Evolutionary conservation across 2,113 vertebrate species (phyloP), one percentile per base, ranked within the genome.

Genomic region (Protobothrops flavoviridis): DNA sequence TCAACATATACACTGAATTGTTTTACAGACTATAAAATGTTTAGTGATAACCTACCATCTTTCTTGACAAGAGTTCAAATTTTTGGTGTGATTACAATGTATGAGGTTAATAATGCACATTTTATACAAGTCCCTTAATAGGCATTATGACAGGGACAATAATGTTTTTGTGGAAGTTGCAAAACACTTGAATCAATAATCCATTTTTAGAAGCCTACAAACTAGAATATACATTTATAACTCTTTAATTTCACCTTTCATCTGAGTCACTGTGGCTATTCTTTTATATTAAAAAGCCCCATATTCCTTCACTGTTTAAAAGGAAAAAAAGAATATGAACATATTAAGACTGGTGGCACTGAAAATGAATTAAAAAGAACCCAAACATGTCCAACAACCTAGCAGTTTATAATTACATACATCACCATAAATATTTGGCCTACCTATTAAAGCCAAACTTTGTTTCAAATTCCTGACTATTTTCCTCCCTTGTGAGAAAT

Each of bases 91-190:
- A 56, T 96, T 95, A 92, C 93, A 96, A 90, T 29, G 91, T 91
- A 93, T 55, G 87, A 91, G 56, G 93, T 97, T 96, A 97, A 96
- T 97, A 96, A 96, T 93, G 94, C 88, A 87, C 56, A 5, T 94
- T 96, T 96, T 94, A 94, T 85, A 95, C 91, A 95, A 91, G 90
- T 87, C 92, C 93, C 94, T 96, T 96, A 96, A 94, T 93, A 94
- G 93, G 91, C 88, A 94, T 95, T 96, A 94, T 97, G 94, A 94
- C 90, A 94, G 87, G 85, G 0, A 0, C 87, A 86, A 88, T 87
- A 94, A 93, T 93, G 85, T 91, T 81, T 97, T 86, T 43, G 29
- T 61, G 43, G 94, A 50, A 96, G 87, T 74, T 96, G 94, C 93
- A 87, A 87, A 43, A 85, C 13, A 29, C 17, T 61, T 8, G 45